phyloP scores from a whole-genome alignment of 2,797 vertebrate species.

The Danio kyathit region DNA sequence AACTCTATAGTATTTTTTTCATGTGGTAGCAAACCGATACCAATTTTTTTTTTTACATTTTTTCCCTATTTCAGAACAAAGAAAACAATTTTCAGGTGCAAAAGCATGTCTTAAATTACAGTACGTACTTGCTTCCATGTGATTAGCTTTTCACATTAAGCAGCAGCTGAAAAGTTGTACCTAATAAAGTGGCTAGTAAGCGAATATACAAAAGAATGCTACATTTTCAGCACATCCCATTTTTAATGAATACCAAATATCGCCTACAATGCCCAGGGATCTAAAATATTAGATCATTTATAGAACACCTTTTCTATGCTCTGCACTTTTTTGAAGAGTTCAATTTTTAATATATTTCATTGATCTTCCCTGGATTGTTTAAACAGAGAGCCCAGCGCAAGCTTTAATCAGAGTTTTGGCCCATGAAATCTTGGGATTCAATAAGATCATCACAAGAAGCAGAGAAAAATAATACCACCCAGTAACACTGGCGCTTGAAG shows the following conservation, averaged over 20 bases:
- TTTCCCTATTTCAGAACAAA: no score
- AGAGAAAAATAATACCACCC: slow-evolving; percentile 15
- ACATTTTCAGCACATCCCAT: background rate
- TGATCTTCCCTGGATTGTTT: slow-evolving; percentile 17
- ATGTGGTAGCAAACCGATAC: no score
- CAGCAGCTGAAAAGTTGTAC: no score
- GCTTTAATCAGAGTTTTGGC: background rate
- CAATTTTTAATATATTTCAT: background rate
- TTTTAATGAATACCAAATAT: background rate
- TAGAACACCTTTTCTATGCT: background rate
- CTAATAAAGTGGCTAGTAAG: no score
- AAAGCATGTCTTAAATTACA: no score
- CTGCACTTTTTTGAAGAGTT: slow-evolving; percentile 12
- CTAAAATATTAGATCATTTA: background rate
- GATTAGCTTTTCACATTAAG: no score
- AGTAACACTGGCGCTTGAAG: background rate
- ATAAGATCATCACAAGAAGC: slow-evolving; percentile 9
- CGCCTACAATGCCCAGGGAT: background rate
- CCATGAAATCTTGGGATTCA: background rate
- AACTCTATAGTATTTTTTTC: no score
- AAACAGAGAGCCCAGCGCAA: slow-evolving; percentile 8
- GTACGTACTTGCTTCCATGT: no score
- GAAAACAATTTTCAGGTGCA: no score
- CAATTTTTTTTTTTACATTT: no score
- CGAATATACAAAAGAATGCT: background rate